Evolutionary conservation across 1,140 invertebrate genomes (phyloP), one percentile per base, ranked within the genome.

Genomic region (Neuroterus valhalla): DNA sequence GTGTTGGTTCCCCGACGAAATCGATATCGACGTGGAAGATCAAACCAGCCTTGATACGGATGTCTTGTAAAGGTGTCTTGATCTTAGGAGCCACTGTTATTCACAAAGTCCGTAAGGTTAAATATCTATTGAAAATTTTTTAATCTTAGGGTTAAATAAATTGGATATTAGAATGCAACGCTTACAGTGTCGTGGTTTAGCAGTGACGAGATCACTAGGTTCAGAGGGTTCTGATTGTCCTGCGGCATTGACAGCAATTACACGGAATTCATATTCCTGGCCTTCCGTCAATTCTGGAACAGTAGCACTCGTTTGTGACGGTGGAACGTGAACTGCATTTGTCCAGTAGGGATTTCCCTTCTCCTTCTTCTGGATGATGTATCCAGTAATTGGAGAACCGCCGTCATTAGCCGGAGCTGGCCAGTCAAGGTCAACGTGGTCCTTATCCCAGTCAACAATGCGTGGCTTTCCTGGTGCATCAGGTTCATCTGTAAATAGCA

Each of bases 171-270:
- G 19, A 31, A 23, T 43, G 23, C 43, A 70, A 69, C 70, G 91
- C 93, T 93, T 89, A 94, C 93, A 90, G 82, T 94, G 95, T 88
- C 96, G 93, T 75, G 96, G 94, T 85, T 98, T 97, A 68, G 94
- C 95, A 66, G 94, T 96, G 74, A 99, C 93, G 48, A 96, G 92
- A 84, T 98, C 95, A 43, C 96, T 98, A 46, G 98, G 95, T 85
- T 98, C 97, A 69, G 96, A 98, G 8, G 98, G 97, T 88, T 98
- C 96, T 55, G 98, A 98, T 83, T 96, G 94, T 44, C 99, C 99
- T 66, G 97, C 98, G 84, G 96, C 94, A 89, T 99, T 99, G 3
- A 96, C 94, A 23, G 98, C 98, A 82, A 97, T 96, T 0, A 99
- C 93, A 79, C 98, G 92, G 92, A 99, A 99, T 88, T 99, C 97